Evolutionary conservation across 2,888 invertebrate genomes (phyloP).

Genomic region (Drosophila borborema): DNA sequence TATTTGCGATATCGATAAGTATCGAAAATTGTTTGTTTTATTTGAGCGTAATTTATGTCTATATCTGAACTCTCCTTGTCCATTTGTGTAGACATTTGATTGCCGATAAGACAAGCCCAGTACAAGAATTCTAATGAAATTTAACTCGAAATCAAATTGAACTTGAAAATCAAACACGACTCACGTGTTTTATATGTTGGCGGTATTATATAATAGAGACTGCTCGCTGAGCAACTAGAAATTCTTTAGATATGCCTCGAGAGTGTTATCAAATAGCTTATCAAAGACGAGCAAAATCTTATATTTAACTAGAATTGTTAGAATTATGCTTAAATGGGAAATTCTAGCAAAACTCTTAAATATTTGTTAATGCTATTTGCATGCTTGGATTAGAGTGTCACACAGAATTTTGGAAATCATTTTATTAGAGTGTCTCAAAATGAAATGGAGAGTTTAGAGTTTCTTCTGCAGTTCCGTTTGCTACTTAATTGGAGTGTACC

Average conservation of each 20-base stretch:
- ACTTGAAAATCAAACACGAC: slow-evolving; percentile 47
- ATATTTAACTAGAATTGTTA: neutral
- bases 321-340: neutral
- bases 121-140: slow-evolving; percentile 59
- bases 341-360: neutral
- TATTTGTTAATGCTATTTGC: neutral
- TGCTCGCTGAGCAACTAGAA: neutral
- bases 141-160: slow-evolving; percentile 34
- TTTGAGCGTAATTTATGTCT: slow-evolving; percentile 7
- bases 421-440: neutral
- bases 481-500: neutral
- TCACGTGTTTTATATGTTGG: slow-evolving; percentile 26
- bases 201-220: neutral
- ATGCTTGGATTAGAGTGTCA: neutral
- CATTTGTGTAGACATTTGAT: slow-evolving; percentile 32
- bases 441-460: neutral
- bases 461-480: neutral
- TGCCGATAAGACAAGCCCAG: slow-evolving; percentile 45
- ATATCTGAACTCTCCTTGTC: slow-evolving; percentile 15
- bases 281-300: neutral
- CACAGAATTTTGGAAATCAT: neutral
- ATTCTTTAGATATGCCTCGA: neutral
- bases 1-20: slow-evolving; percentile 65
- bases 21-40: slow-evolving; percentile 36
- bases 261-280: neutral